Evolutionary conservation across 2,888 invertebrate genomes (phyloP).

Genomic region (Cynaeus angustus): DNA sequence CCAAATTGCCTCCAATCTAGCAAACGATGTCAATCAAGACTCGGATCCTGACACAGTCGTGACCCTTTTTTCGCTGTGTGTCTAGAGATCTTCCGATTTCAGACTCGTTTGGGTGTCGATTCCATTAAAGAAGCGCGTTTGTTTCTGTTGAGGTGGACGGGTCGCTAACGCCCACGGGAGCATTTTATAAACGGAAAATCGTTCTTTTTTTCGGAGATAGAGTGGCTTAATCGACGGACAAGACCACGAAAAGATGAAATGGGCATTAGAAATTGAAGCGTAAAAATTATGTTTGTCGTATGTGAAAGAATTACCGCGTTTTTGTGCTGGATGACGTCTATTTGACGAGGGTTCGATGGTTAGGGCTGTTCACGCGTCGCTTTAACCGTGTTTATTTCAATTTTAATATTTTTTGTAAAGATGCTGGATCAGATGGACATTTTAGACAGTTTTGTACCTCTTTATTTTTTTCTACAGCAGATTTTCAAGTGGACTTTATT

Average conservation of each 20-base stretch:
- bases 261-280: too few species aligned
- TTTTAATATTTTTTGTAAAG: too few species aligned
- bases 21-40: conserved; percentile 37
- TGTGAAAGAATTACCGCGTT: too few species aligned
- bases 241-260: not conserved
- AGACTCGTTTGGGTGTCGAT: conserved; percentile 27
- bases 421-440: too few species aligned
- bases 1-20: conserved; percentile 29
- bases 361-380: too few species aligned
- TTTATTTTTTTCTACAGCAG: too few species aligned
- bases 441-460: too few species aligned
- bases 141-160: conserved; percentile 23
- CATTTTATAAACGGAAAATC: conserved; percentile 6
- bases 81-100: conserved; percentile 7
- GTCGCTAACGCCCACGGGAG: conserved; percentile 10
- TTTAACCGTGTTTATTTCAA: too few species aligned
- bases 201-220: not conserved
- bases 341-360: too few species aligned
- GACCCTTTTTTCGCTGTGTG: conserved; percentile 18
- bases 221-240: not conserved
- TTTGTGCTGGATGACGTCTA: too few species aligned
- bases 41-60: conserved; percentile 22
- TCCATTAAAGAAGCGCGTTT: conserved; percentile 30
- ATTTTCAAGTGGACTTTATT: too few species aligned
- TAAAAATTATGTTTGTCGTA: too few species aligned